Base-by-base conservation (phyloP, 2,797 vertebrate species). In the Mus caroli region DNA sequence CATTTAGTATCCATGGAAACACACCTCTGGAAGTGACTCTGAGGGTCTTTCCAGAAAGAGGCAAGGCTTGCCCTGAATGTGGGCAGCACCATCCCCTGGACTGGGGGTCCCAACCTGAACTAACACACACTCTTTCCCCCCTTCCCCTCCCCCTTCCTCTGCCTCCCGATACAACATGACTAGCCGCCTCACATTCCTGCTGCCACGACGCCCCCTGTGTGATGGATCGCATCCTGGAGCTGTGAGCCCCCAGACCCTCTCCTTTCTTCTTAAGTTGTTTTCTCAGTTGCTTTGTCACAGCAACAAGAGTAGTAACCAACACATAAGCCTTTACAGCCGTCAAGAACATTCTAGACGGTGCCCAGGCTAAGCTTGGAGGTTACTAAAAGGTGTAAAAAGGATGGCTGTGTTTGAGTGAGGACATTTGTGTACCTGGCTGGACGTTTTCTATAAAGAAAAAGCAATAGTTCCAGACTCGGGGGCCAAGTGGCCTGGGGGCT, bases 351-450 rank as follows among this genome's bases (percentile, higher is more conserved):
- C 90, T 40, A 86, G 64, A 78, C 56, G 31, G 31, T 28, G 31
- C 0, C 6, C 0, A 34, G 17, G 20, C 34, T 3, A 13, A n/a
- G 50, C 4, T 13, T 2, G 11, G 54, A 64, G 31, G 77, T 0
- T 13, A 87, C 40, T 0, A 67, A 31, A 37, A 88, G 75, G 60
- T 26, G 20, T 76, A 54, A 84, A 78, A 56, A 11, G 31, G 43
- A 37, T 62, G 34, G 46, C 31, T 94, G 54, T 78, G 73, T 73
- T 90, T 83, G 58, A 91, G 22, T 6, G 46, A 78, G 40, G 46
- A 71, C 67, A 26, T 93, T 54, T 37, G 0, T 20, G n/a, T 31
- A 24, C 17, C 9, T 40, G 5, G 14, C 11, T 24, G 24, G 19
- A 91, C 78, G 67, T 56, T 71, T 54, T 58, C 56, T 84, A 6